A percentile compares a stretch with the other conserved stretches of the same genome.
These are phyloP conservation scores for Marmota flaviventris DNA, from an alignment of 2,113 vertebrate species.

Conservation along the genomic window DNA sequence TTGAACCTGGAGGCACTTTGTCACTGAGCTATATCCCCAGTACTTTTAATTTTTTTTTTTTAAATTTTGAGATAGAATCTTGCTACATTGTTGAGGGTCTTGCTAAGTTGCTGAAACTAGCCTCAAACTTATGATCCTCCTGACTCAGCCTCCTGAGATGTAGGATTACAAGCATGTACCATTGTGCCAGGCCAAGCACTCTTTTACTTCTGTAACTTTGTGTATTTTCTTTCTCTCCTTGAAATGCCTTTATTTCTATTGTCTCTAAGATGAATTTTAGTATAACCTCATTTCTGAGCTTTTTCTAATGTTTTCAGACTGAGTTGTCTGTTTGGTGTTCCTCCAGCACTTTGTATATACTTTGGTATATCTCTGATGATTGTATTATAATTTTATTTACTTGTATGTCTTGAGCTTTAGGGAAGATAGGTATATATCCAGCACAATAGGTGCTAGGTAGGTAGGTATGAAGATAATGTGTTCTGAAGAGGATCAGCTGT, in stretches of 20 bases:
- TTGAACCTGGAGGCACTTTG: no score
- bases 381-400: slow-evolving; percentile 55
- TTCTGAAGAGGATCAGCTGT: slow-evolving; percentile 33
- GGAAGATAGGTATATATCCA: background rate
- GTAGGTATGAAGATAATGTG: background rate
- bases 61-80: no score
- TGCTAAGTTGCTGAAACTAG: background rate
- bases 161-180: no score
- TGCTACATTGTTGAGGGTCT: no score
- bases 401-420: slow-evolving; percentile 17
- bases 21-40: no score
- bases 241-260: background rate
- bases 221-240: slow-evolving; percentile 17
- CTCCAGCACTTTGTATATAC: background rate
- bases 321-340: slow-evolving; percentile 27
- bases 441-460: background rate
- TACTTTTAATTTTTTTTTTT: no score
- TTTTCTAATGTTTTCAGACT: background rate
- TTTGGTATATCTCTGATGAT: background rate
- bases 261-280: slow-evolving; percentile 39
- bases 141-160: no score
- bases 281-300: background rate
- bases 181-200: background rate
- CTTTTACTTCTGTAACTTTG: slow-evolving; percentile 13
- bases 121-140: background rate